Percentiles rank a stretch among this genome's conserved stretches.
phyloP scores from a whole-genome alignment of 1,140 invertebrate species.

The Semibalanus balanoides region DNA sequence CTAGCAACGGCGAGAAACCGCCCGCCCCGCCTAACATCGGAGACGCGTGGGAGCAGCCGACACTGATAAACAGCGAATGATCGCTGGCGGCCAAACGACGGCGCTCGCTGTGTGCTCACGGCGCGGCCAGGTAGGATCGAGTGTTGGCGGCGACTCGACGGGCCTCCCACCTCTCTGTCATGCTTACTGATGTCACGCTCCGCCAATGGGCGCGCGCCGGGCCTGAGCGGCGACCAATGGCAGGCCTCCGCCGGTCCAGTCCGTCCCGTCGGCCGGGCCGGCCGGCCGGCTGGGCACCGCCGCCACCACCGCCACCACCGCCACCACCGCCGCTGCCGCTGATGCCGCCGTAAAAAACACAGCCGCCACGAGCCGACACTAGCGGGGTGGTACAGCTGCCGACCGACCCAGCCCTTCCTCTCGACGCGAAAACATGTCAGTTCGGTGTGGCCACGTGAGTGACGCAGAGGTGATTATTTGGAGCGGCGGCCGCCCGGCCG shows the following conservation, averaged over 20 bases:
- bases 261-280: too few species aligned
- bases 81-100: neutral
- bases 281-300: too few species aligned
- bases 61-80: neutral
- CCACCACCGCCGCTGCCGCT: neutral
- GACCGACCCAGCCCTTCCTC: neutral
- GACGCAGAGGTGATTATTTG: neutral
- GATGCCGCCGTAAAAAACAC: neutral
- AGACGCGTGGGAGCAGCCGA: neutral
- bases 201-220: neutral
- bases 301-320: too few species aligned
- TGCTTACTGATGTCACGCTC: conserved; percentile 1
- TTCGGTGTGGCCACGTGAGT: neutral
- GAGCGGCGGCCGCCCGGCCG: neutral
- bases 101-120: neutral
- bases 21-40: neutral
- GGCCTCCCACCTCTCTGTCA: neutral
- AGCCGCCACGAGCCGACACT: neutral
- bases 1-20: neutral
- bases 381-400: neutral
- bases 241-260: neutral
- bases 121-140: neutral
- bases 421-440: neutral
- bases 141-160: neutral
- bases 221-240: neutral